These are phyloP conservation scores for Mastigias papua DNA, from an alignment of 30 jellyfish, hydroid and myxozoan species.

Conservation along the genomic window DNA sequence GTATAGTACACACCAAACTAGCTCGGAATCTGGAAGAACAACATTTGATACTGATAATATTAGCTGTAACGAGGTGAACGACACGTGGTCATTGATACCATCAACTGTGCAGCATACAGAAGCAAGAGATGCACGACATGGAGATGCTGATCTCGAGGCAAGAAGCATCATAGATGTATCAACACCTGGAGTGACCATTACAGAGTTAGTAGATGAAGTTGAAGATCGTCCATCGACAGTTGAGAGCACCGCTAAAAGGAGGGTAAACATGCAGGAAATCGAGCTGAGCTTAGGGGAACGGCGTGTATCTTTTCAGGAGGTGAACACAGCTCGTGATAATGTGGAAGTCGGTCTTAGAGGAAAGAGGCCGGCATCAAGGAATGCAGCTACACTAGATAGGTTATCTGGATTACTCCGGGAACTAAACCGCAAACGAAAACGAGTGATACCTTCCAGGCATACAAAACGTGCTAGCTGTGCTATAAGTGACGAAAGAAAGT, in stretches of 20 bases:
- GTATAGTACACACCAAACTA: not conserved
- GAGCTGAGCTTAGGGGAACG: constrained; percentile 8
- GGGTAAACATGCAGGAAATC: constrained; percentile 11
- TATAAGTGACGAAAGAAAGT: not conserved
- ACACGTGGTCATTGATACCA: constrained; percentile 30
- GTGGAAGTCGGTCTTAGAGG: not conserved
- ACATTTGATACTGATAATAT: not conserved
- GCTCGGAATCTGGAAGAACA: not conserved
- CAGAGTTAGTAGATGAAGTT: not conserved
- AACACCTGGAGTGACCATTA: not conserved
- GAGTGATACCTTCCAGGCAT: not conserved
- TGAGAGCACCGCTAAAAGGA: not conserved
- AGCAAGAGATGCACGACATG: not conserved
- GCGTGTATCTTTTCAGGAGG: not conserved
- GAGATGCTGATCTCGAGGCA: not conserved
- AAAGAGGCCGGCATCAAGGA: not conserved
- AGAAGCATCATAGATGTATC: not conserved
- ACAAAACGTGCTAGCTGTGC: not conserved
- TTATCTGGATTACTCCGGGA: not conserved
- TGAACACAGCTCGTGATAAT: not conserved
- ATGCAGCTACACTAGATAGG: not conserved
- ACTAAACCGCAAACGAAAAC: not conserved
- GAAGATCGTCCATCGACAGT: not conserved
- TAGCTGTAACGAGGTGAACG: not conserved
- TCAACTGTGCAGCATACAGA: not conserved